Base-by-base conservation (phyloP, 1,140 invertebrate species). In the Caerostris extrusa region DNA sequence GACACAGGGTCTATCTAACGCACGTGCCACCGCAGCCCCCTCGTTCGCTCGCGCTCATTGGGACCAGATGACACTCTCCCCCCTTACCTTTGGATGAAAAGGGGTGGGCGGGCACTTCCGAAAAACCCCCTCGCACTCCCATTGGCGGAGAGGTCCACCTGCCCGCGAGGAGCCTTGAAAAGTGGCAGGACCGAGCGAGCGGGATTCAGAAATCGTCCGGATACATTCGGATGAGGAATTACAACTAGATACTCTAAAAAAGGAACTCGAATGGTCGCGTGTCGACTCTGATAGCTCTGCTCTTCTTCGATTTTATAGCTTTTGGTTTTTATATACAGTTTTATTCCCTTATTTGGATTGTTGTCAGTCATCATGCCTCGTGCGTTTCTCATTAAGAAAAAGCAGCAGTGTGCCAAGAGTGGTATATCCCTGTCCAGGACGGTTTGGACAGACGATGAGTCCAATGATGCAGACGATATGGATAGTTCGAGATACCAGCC, bases 321-420 rank as follows among this genome's bases (percentile, higher is more conserved):
- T 7, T 50, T 87, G n/a, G 7, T 34, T 34, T 34, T 34, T 34
- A 34, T 34, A 34, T 34, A 60, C 12, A 34, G 34, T 34, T 34
- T 34, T 34, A 34, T 34, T 34, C 34, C 34, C 34, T 34, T 34
- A 1, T 12, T 17, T 87, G 19, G 17, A 58, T 6, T 85, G 14
- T 58, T 19, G 53, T 58, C 83, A n/a, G 19, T 12, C 3, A 12
- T 89, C 91, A 96, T 97, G 96, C 96, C 96, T 19, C 95, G 96
- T 34, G 96, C 96, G 85, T 96, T 97, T 95, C 95, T 97, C 7
- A 96, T 96, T 95, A 98, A 98, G 96, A 97, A 98, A 96, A 98
- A 90, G 67, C 87, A 86, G 7, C 92, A 95, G 88, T 94, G 88
- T 94, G 82, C 58, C 34, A 55, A 71, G 34, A 94, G 61, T 81